These are phyloP conservation scores for Bucorvus abyssinicus DNA, from an alignment of 2,797 vertebrate genomes.

Conservation along the genomic window DNA sequence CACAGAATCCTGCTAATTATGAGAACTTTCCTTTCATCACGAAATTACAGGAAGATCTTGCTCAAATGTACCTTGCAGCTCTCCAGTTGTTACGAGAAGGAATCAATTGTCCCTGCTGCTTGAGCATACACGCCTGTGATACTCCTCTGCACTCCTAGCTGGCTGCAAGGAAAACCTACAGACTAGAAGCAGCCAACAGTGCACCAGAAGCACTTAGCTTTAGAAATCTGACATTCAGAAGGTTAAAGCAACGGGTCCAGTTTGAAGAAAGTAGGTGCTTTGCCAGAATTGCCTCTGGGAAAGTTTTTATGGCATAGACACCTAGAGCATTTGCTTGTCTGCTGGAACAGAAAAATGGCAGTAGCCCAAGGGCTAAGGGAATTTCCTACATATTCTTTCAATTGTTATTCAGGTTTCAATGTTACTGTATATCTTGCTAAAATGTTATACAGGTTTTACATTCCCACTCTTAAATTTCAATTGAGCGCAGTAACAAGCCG, in stretches of 20 bases:
- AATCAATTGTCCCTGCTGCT: slow-evolving; percentile 24
- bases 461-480: not conserved
- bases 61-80: slow-evolving; percentile 31
- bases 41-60: slow-evolving; percentile 53
- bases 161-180: slow-evolving; percentile 34
- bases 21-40: slow-evolving; percentile 34
- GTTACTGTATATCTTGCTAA: slow-evolving; percentile 33
- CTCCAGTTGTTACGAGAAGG: slow-evolving; percentile 35
- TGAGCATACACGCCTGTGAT: slow-evolving; percentile 19
- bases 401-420: not conserved
- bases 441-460: slow-evolving; percentile 35
- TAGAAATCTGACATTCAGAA: slow-evolving; percentile 38
- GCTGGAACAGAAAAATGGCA: not conserved
- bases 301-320: slow-evolving; percentile 30
- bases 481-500: slow-evolving; percentile 39
- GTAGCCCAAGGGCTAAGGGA: slow-evolving; percentile 58
- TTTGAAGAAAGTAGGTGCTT: not conserved
- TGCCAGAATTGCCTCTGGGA: slow-evolving; percentile 51
- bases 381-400: not conserved
- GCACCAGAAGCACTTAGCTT: not conserved
- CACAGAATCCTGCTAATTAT: slow-evolving; percentile 52
- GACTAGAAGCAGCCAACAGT: slow-evolving; percentile 1
- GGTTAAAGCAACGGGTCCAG: not conserved
- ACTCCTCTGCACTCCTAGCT: not conserved
- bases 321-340: slow-evolving; percentile 26